A percentile compares a stretch with the other conserved stretches of the same genome.
These are phyloP conservation scores for Lasioglossum pauxillum DNA, from an alignment of 2,888 invertebrate genomes.

Conservation along the genomic window DNA sequence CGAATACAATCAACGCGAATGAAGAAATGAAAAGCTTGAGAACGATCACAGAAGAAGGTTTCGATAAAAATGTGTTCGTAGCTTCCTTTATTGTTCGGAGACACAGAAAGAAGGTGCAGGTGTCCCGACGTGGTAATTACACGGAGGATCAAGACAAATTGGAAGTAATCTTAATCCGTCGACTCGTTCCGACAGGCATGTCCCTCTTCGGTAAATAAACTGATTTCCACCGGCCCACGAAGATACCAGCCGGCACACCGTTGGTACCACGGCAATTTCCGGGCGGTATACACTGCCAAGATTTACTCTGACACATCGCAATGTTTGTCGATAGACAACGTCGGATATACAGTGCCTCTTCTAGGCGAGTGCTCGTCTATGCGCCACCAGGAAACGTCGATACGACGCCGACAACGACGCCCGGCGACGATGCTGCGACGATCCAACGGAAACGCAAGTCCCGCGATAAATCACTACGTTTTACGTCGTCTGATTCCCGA, in stretches of 20 bases:
- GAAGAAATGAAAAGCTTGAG: not conserved
- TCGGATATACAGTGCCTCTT: slow-evolving; percentile 52
- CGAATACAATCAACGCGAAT: not conserved
- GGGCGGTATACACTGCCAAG: slow-evolving; percentile 69
- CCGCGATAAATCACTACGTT: slow-evolving; percentile 57
- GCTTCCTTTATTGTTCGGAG: not conserved
- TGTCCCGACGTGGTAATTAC: slow-evolving; percentile 17
- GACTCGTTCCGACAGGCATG: slow-evolving; percentile 35
- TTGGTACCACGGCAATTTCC: slow-evolving; percentile 67
- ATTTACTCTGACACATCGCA: slow-evolving; percentile 76
- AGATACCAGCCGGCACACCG: slow-evolving; percentile 26
- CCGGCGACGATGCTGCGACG: slow-evolving; percentile 32
- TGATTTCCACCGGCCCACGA: slow-evolving; percentile 44
- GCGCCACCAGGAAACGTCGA: slow-evolving; percentile 58
- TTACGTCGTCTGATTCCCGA: slow-evolving; percentile 30
- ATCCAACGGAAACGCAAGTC: slow-evolving; percentile 40
- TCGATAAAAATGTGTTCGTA: not conserved
- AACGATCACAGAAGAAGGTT: not conserved
- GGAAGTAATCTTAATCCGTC: slow-evolving; percentile 46
- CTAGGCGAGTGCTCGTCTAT: slow-evolving; percentile 50
- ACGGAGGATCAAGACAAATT: slow-evolving; percentile 43
- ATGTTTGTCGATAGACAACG: slow-evolving; percentile 74
- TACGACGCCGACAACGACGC: slow-evolving; percentile 47
- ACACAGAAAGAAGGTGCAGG: not conserved
- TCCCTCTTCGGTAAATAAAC: slow-evolving; percentile 56